Percentiles rank a stretch among this genome's conserved stretches.
Evolutionary conservation across 2,113 vertebrate species (phyloP).

Genomic region (Podarcis raffonei): DNA sequence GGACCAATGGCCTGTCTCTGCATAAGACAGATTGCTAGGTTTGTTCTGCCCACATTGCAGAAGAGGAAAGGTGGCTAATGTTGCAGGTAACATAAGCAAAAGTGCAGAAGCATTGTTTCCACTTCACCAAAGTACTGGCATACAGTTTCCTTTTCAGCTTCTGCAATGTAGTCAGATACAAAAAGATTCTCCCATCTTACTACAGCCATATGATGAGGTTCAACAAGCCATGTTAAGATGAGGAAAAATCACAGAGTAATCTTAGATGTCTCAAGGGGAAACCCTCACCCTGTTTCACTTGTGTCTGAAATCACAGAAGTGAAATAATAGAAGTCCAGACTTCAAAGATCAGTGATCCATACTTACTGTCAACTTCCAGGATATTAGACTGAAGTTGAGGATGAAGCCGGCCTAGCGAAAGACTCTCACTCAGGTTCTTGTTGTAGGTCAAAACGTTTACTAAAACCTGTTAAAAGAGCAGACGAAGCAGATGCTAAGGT

Average conservation of each 20-base stretch:
- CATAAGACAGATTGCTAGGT: too few species aligned
- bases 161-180: neutral
- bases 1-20: too few species aligned
- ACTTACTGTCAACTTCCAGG: slow-evolving; percentile 94
- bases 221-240: neutral
- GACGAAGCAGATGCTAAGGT: neutral
- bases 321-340: neutral
- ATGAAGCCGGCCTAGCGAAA: slow-evolving; percentile 90
- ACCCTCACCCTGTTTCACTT: neutral
- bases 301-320: neutral
- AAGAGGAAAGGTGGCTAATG: too few species aligned
- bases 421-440: slow-evolving; percentile 94
- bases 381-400: slow-evolving; percentile 87
- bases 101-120: too few species aligned
- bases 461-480: slow-evolving; percentile 83
- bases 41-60: too few species aligned
- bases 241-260: neutral
- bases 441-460: slow-evolving; percentile 91
- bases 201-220: neutral
- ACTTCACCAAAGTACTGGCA: neutral
- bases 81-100: too few species aligned
- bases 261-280: neutral
- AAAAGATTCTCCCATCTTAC: neutral
- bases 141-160: neutral
- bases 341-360: slow-evolving; percentile 18